These are phyloP conservation scores for Champsocephalus gunnari DNA, from an alignment of 2,797 vertebrate species.

Conservation along the genomic window DNA sequence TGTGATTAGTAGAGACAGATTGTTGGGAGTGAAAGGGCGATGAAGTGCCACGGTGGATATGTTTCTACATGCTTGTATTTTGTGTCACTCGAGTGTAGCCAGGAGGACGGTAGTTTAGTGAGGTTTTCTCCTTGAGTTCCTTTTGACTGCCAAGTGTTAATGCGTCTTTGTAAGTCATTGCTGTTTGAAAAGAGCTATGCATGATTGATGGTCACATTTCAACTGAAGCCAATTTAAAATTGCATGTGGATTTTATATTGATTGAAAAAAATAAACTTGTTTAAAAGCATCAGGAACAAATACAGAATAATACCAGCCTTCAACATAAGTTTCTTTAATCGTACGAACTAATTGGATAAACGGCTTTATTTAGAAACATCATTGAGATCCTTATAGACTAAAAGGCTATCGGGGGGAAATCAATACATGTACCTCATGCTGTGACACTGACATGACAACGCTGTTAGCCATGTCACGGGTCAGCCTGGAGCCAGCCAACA, in stretches of 20 bases:
- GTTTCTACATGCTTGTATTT: background rate
- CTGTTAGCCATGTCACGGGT: constrained; percentile 3
- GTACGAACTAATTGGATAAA: background rate
- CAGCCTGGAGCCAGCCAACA: constrained; percentile 1
- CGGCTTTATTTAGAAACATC: constrained; percentile 21
- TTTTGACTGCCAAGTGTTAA: background rate
- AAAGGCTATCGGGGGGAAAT: constrained; percentile 19
- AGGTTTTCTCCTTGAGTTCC: background rate
- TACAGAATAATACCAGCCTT: background rate
- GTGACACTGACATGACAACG: constrained; percentile 27
- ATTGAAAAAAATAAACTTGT: background rate
- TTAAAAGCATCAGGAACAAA: background rate
- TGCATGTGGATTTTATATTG: background rate
- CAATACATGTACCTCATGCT: constrained; percentile 19
- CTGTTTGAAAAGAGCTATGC: background rate
- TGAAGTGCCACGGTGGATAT: background rate
- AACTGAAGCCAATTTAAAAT: background rate
- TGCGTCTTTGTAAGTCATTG: background rate
- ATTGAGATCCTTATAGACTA: constrained; percentile 18
- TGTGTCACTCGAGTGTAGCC: background rate
- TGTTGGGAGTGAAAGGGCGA: constrained; percentile 1
- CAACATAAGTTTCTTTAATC: background rate
- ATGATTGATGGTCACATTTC: background rate
- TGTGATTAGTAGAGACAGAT: background rate
- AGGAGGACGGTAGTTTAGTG: background rate